Percentiles rank a stretch among this genome's conserved stretches.
phyloP scores from a whole-genome alignment of 2,888 invertebrate species.

The Calephelis perditalis region DNA sequence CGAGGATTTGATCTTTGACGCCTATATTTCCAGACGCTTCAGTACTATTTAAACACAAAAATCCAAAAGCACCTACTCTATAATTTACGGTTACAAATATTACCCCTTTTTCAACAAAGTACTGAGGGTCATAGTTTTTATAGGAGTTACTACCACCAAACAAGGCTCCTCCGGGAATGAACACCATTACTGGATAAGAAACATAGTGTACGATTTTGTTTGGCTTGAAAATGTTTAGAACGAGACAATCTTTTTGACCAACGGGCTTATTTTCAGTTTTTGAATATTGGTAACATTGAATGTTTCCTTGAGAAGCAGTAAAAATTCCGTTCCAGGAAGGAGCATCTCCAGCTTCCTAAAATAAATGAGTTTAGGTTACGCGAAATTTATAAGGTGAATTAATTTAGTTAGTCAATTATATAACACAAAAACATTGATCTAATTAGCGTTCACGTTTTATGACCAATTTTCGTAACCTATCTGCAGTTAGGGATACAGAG shows the following conservation, averaged over 20 bases:
- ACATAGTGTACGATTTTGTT: conserved; percentile 25
- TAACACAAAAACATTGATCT: no score
- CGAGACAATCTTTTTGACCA: conserved; percentile 60
- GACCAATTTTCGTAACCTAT: no score
- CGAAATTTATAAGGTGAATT: no score
- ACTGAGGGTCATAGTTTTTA: conserved; percentile 57
- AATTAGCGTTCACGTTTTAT: no score
- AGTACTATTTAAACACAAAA: conserved; percentile 56
- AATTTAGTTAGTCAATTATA: no score
- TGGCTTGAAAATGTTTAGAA: conserved; percentile 59
- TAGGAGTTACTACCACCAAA: conserved; percentile 58
- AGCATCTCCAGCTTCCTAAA: conserved; percentile 49
- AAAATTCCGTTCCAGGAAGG: conserved; percentile 50
- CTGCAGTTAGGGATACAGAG: no score
- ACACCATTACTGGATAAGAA: conserved; percentile 60
- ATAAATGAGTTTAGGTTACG: conserved; percentile 21
- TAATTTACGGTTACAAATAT: conserved; percentile 66
- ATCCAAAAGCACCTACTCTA: conserved; percentile 60
- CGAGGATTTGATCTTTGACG: conserved; percentile 61
- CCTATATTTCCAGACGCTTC: conserved; percentile 66
- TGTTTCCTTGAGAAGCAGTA: conserved; percentile 52
- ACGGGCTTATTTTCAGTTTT: conserved; percentile 35
- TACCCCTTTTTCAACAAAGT: conserved; percentile 50
- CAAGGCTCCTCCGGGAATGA: conserved; percentile 68
- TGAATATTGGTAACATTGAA: conserved; percentile 57